These are phyloP conservation scores for Zapornia atra DNA, from an alignment of 2,113 vertebrate genomes.

Conservation along the genomic window DNA sequence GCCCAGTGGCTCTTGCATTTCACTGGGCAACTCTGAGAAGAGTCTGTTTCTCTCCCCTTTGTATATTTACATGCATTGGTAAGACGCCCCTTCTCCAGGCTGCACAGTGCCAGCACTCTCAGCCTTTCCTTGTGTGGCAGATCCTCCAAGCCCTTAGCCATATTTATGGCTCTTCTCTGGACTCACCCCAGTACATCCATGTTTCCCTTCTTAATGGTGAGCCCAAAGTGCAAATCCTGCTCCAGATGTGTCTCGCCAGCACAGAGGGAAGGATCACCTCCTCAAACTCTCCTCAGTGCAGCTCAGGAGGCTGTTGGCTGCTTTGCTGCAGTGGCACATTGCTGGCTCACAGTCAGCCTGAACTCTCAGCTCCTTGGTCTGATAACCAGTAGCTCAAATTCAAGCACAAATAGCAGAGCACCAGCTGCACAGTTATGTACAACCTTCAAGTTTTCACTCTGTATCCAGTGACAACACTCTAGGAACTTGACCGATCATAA, in stretches of 20 bases:
- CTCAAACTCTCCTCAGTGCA: neutral
- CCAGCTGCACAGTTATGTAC: neutral
- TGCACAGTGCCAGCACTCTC: neutral
- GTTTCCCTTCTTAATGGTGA: neutral
- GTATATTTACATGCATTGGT: neutral
- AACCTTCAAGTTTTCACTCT: neutral
- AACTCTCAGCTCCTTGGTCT: neutral
- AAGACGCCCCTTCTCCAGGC: neutral
- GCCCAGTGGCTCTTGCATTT: neutral
- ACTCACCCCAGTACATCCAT: neutral
- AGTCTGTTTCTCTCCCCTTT: neutral
- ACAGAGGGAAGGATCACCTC: neutral
- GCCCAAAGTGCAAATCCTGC: neutral
- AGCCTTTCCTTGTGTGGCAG: neutral
- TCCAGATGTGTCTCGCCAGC: neutral
- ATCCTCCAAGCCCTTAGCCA: neutral
- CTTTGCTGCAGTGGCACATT: neutral
- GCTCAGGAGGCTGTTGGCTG: neutral
- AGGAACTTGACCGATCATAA: neutral
- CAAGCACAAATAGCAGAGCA: neutral
- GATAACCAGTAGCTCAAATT: neutral
- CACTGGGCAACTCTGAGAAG: neutral
- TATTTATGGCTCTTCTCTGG: neutral
- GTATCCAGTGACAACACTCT: neutral
- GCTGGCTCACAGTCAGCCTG: neutral